A percentile compares a stretch with the other conserved stretches of the same genome.
These are phyloP conservation scores for Drosophila subquinaria DNA, from an alignment of 2,888 invertebrate genomes.

Conservation along the genomic window DNA sequence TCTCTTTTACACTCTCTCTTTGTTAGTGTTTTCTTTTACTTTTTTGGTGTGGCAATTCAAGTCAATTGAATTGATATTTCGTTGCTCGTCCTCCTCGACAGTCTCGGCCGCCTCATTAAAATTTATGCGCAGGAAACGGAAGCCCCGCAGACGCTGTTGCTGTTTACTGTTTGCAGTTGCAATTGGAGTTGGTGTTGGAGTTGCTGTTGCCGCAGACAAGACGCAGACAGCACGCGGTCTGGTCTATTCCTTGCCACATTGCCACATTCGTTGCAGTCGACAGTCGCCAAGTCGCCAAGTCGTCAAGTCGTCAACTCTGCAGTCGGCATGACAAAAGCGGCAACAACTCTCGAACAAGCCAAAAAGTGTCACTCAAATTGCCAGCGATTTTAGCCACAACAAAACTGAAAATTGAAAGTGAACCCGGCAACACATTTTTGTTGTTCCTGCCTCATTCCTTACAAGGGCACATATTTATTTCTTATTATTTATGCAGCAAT, in stretches of 20 bases:
- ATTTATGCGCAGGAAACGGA: conserved; percentile 81
- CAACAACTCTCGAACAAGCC: conserved; percentile 6
- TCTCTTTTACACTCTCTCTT: conserved; percentile 8
- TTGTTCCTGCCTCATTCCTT: conserved; percentile 8
- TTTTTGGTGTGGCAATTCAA: conserved; percentile 14
- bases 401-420: conserved; percentile 66
- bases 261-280: conserved; percentile 52
- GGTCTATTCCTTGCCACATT: conserved; percentile 29
- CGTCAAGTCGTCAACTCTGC: conserved; percentile 63
- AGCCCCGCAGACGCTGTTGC: conserved; percentile 63
- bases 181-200: conserved; percentile 28
- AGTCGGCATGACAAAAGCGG: conserved; percentile 62
- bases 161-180: conserved; percentile 23
- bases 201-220: conserved; percentile 48
- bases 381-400: conserved; percentile 33
- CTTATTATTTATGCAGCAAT: conserved; percentile 12
- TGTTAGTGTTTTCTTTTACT: neutral
- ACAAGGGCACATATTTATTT: conserved; percentile 2
- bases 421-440: conserved; percentile 69
- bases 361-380: conserved; percentile 64
- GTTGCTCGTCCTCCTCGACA: conserved; percentile 26
- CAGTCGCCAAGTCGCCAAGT: conserved; percentile 63
- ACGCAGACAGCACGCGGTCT: conserved; percentile 39
- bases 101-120: conserved; percentile 61
- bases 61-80: conserved; percentile 52